These are phyloP conservation scores for Sarcophaga bullata DNA, from an alignment of 1,140 invertebrate genomes.

Conservation along the genomic window DNA sequence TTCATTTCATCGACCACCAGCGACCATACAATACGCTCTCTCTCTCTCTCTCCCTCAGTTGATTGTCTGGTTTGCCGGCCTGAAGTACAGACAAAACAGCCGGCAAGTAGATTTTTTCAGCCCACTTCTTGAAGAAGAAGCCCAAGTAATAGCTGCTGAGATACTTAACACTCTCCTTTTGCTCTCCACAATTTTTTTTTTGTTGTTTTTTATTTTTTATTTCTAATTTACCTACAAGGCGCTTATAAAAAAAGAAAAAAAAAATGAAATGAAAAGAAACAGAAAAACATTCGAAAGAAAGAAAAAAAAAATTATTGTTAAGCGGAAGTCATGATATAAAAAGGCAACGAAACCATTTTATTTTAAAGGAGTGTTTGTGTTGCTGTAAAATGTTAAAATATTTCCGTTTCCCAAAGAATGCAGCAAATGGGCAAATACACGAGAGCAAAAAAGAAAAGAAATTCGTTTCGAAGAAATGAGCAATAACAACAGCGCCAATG, in stretches of 20 bases:
- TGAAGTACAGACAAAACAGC: slow-evolving; percentile 29
- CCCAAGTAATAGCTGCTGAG: not conserved
- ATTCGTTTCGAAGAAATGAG: too few relatives aligned
- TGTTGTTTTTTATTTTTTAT: too few relatives aligned
- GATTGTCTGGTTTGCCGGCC: too few relatives aligned
- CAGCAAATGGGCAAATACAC: too few relatives aligned
- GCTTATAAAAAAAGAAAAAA: not conserved
- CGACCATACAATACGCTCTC: too few relatives aligned
- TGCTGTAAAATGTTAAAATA: slow-evolving; percentile 14
- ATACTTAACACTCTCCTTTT: slow-evolving; percentile 31
- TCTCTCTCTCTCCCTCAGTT: too few relatives aligned
- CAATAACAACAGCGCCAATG: not conserved
- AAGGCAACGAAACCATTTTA: not conserved
- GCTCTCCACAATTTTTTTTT: not conserved
- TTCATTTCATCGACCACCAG: slow-evolving; percentile 16
- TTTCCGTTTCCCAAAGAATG: slow-evolving; percentile 3
- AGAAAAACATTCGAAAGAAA: too few relatives aligned
- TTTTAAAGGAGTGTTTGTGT: not conserved
- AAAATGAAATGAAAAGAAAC: not conserved
- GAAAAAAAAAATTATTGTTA: too few relatives aligned
- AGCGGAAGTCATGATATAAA: slow-evolving; percentile 8
- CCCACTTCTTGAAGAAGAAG: slow-evolving; percentile 16
- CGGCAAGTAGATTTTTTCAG: slow-evolving; percentile 38
- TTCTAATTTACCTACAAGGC: slow-evolving; percentile 30
- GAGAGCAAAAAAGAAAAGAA: not conserved